Evolutionary conservation across 2,888 invertebrate genomes (phyloP).

Genomic region (Caenorhabditis afra): DNA sequence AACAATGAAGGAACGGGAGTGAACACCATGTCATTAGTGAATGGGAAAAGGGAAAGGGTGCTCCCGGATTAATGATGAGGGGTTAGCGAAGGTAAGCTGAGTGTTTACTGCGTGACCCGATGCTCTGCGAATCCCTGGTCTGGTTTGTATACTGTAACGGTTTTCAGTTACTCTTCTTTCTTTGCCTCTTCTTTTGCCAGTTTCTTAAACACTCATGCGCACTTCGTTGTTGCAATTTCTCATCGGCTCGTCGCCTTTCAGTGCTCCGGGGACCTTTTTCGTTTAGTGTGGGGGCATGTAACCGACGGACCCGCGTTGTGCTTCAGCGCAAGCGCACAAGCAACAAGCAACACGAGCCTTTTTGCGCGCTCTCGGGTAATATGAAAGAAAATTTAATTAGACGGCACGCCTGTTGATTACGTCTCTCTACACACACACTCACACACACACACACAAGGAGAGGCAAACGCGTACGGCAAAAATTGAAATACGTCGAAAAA

Average conservation of each 20-base stretch:
- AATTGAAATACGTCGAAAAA: constrained; percentile 47
- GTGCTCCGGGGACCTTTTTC: constrained; percentile 54
- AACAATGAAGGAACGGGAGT: constrained; percentile 24
- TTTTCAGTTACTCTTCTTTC: too few species aligned
- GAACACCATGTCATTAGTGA: constrained; percentile 48
- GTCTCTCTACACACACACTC: constrained; percentile 34
- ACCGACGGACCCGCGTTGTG: constrained; percentile 15
- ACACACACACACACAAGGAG: background rate
- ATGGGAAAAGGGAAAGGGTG: constrained; percentile 34
- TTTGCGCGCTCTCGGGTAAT: constrained; percentile 55
- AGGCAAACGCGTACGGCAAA: constrained; percentile 33
- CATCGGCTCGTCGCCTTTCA: constrained; percentile 36
- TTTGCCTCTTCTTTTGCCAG: background rate
- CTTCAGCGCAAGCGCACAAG: constrained; percentile 40
- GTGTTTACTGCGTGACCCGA: constrained; percentile 22
- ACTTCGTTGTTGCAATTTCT: constrained; percentile 42
- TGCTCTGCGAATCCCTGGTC: background rate
- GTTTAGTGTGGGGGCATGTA: constrained; percentile 27
- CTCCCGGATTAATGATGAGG: constrained; percentile 39
- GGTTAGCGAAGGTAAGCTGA: constrained; percentile 18
- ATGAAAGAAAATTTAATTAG: constrained; percentile 63
- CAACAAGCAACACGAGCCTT: constrained; percentile 58
- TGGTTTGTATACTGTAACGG: background rate
- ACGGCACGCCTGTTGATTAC: constrained; percentile 52
- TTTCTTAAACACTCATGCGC: constrained; percentile 7